These are phyloP conservation scores for Thamnaconus septentrionalis DNA, from an alignment of 2,113 vertebrate genomes.

Conservation along the genomic window DNA sequence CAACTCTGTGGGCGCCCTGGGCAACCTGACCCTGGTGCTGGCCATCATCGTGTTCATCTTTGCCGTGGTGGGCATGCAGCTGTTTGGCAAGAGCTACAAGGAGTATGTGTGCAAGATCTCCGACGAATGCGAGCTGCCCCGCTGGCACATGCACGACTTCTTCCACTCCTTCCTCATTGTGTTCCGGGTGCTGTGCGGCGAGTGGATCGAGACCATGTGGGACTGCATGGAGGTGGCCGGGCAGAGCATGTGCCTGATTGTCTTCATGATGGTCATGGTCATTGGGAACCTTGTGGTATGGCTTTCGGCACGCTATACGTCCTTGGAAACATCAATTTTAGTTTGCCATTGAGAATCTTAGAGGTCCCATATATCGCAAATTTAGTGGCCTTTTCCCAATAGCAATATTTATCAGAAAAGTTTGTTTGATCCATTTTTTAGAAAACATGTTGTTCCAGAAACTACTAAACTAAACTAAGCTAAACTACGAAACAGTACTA, in stretches of 20 bases:
- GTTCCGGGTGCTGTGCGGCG: slow-evolving; percentile 94
- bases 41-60: slow-evolving; percentile 99
- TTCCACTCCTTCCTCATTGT: slow-evolving; percentile 98
- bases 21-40: slow-evolving; percentile 93
- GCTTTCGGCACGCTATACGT: not conserved
- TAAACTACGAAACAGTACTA: no score
- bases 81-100: slow-evolving; percentile 95
- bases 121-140: slow-evolving; percentile 82
- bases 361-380: no score
- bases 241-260: slow-evolving; percentile 91
- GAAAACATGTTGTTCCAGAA: no score
- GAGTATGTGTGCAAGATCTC: slow-evolving; percentile 91
- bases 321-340: no score
- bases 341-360: no score
- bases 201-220: slow-evolving; percentile 99
- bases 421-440: no score
- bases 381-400: no score
- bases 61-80: slow-evolving; percentile 97
- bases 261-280: slow-evolving; percentile 99
- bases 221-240: slow-evolving; percentile 98
- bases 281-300: slow-evolving; percentile 98
- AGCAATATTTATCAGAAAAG: no score
- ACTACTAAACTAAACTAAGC: no score
- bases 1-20: slow-evolving; percentile 93
- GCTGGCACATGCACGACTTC: slow-evolving; percentile 99